phyloP scores from a whole-genome alignment of 2,797 vertebrate genomes.

The Denticeps clupeoides region DNA sequence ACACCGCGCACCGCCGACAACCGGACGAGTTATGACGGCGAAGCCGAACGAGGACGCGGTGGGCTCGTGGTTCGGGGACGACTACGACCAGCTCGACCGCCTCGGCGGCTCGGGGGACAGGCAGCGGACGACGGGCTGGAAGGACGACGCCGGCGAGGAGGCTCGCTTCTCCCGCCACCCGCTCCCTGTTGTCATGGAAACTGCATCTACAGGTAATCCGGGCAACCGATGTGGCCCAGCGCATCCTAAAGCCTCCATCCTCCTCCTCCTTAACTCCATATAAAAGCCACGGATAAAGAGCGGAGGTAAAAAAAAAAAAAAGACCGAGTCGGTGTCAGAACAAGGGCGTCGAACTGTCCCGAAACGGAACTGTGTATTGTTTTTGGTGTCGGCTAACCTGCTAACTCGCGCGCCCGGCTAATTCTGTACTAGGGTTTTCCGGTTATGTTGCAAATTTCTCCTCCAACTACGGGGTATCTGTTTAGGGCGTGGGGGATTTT shows the following conservation, averaged over 20 bases:
- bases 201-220: constrained; percentile 92
- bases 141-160: constrained; percentile 41
- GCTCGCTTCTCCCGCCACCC: constrained; percentile 59
- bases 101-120: constrained; percentile 38
- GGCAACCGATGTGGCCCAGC: constrained; percentile 16
- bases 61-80: constrained; percentile 56
- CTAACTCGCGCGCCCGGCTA: no score
- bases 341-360: no score
- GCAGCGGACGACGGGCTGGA: constrained; percentile 40
- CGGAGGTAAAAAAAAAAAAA: no score
- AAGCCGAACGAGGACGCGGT: constrained; percentile 59
- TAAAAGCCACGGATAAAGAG: no score
- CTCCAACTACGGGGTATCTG: no score
- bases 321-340: no score
- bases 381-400: no score
- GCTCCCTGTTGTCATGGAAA: constrained; percentile 85
- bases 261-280: neutral
- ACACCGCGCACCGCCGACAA: constrained; percentile 11
- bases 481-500: no score
- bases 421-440: no score
- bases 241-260: constrained; percentile 4
- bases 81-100: constrained; percentile 50
- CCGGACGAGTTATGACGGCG: constrained; percentile 53
- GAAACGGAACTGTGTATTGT: no score
- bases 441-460: no score